Conservation (phyloP, 2,797 vertebrate genomes). For the Rhodeus uyekii region DNA sequence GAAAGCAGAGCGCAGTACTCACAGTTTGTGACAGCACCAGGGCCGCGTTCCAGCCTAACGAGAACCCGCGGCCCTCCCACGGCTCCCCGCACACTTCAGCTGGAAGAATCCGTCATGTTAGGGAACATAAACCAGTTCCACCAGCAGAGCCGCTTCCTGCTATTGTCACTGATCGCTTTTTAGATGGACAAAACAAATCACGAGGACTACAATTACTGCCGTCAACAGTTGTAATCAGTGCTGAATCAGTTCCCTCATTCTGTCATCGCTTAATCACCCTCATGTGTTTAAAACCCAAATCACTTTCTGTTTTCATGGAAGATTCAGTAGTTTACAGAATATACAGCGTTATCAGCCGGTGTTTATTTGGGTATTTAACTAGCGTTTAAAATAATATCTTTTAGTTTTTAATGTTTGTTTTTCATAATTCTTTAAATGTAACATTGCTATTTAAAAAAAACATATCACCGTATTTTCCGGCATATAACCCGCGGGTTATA, state of each 20-base stretch:
- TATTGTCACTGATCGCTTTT: slow-evolving; percentile 43
- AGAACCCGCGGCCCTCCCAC: neutral
- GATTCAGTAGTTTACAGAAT: neutral
- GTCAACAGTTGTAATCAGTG: neutral
- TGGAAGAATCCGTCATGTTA: slow-evolving; percentile 19
- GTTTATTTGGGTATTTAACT: neutral
- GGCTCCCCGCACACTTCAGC: slow-evolving; percentile 23
- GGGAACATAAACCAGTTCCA: slow-evolving; percentile 36
- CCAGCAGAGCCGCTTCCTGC: slow-evolving; percentile 21
- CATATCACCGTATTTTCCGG: too few relatives aligned
- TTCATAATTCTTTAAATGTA: neutral
- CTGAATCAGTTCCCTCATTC: slow-evolving; percentile 6
- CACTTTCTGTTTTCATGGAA: neutral
- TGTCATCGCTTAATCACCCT: neutral
- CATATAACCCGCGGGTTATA: too few relatives aligned
- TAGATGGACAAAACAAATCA: slow-evolving; percentile 18
- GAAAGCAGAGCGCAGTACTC: slow-evolving; percentile 59
- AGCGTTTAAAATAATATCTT: neutral
- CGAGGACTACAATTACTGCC: neutral
- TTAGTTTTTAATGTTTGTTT: neutral
- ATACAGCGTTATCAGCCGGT: neutral
- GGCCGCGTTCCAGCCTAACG: slow-evolving; percentile 42
- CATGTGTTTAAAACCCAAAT: neutral
- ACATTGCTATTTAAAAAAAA: too few relatives aligned
- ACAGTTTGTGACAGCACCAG: slow-evolving; percentile 46